phyloP scores from a whole-genome alignment of 2,797 vertebrate genomes.

The Syngnathus rostellatus region DNA sequence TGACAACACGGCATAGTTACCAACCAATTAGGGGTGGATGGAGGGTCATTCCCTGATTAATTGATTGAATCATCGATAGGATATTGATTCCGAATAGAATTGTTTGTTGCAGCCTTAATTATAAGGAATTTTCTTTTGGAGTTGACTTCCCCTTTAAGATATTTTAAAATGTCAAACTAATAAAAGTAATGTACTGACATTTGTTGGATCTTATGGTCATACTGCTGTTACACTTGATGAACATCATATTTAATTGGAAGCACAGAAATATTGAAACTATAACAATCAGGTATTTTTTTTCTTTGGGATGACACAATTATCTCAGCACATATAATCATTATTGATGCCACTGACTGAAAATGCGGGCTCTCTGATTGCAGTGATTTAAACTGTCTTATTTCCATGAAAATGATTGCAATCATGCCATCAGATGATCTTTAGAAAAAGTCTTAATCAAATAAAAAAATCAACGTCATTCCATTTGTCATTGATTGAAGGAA shows the following conservation, averaged over 20 bases:
- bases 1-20: too few species aligned
- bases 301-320: background rate
- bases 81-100: too few species aligned
- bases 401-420: background rate
- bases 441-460: background rate
- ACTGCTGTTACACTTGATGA: background rate
- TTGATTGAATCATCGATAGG: too few species aligned
- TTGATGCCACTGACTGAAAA: constrained; percentile 22
- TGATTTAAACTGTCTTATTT: constrained; percentile 12
- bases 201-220: too few species aligned
- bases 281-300: background rate
- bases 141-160: background rate
- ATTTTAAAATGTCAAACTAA: background rate
- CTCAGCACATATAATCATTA: constrained; percentile 18
- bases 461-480: background rate
- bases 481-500: background rate
- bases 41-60: too few species aligned
- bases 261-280: background rate
- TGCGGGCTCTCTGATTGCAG: constrained; percentile 17
- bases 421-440: background rate
- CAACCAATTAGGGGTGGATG: too few species aligned
- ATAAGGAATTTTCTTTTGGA: too few species aligned
- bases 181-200: too few species aligned
- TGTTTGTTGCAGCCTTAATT: too few species aligned
- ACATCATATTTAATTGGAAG: background rate